Evolutionary conservation across 2,113 vertebrate genomes (phyloP).

Genomic region (Sisor rabdophorus): DNA sequence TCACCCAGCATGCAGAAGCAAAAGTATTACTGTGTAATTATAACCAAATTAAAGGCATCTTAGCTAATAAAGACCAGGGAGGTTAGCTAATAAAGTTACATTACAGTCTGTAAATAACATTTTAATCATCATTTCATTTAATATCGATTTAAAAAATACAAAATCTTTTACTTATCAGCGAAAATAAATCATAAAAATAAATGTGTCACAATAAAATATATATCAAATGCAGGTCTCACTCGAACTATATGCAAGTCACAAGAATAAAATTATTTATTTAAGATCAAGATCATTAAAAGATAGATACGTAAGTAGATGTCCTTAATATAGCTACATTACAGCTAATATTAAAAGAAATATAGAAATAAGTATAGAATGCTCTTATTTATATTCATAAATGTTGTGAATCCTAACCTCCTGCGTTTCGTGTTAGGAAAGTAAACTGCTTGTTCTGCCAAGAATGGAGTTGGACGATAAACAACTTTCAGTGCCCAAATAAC

Average conservation of each 20-base stretch:
- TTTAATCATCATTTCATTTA: not conserved
- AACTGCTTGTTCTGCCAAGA: not conserved
- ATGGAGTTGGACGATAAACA: constrained; percentile 1
- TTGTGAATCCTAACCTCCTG: not conserved
- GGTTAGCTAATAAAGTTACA: not conserved
- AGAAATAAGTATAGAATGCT: not conserved
- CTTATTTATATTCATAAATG: not conserved
- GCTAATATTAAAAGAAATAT: not conserved
- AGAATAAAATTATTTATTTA: not conserved
- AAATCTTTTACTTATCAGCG: not conserved
- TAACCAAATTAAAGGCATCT: not conserved
- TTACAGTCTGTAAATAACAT: not conserved
- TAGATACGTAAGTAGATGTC: not conserved
- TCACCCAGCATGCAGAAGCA: not conserved
- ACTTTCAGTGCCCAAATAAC: not conserved
- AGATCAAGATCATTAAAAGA: not conserved
- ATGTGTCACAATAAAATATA: not conserved
- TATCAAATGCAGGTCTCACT: not conserved
- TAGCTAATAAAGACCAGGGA: not conserved
- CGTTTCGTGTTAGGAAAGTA: not conserved
- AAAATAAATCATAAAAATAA: not conserved
- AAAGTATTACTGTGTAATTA: not conserved
- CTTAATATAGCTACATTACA: not conserved
- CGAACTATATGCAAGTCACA: not conserved
- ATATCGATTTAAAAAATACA: too few relatives aligned